These are phyloP conservation scores for Myripristis jacobus DNA, from an alignment of 2,797 vertebrate species.

Conservation along the genomic window DNA sequence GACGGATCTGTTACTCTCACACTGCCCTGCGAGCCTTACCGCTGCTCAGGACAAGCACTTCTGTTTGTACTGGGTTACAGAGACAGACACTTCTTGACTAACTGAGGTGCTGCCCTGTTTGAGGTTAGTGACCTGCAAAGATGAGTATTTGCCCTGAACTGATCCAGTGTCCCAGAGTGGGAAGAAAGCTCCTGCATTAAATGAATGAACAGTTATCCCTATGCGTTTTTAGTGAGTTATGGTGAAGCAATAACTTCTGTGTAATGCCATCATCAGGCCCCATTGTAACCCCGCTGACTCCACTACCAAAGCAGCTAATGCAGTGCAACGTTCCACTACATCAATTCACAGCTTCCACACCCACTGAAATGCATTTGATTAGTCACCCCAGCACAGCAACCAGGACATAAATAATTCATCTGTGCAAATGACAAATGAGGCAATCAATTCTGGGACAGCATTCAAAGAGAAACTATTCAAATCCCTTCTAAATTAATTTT, in stretches of 20 bases:
- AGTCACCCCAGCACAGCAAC: slow-evolving; percentile 74
- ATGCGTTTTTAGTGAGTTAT: slow-evolving; percentile 11
- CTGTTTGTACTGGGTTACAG: slow-evolving; percentile 10
- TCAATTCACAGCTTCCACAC: slow-evolving; percentile 69
- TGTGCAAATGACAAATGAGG: slow-evolving; percentile 82
- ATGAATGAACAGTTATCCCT: neutral
- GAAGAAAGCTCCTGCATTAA: neutral
- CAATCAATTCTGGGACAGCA: slow-evolving; percentile 79
- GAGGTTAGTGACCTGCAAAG: slow-evolving; percentile 19
- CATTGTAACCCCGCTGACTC: slow-evolving; percentile 46
- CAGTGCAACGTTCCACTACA: slow-evolving; percentile 63
- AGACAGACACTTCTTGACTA: slow-evolving; percentile 2
- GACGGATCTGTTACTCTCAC: slow-evolving; percentile 6
- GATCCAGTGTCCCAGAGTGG: slow-evolving; percentile 6
- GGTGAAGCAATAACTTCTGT: slow-evolving; percentile 24
- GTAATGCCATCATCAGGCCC: slow-evolving; percentile 34
- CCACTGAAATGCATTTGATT: slow-evolving; percentile 79
- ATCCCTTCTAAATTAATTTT: slow-evolving; percentile 78
- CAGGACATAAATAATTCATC: slow-evolving; percentile 83
- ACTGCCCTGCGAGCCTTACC: neutral
- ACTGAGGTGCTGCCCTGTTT: slow-evolving; percentile 9
- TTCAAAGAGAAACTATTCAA: slow-evolving; percentile 79
- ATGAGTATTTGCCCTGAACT: slow-evolving; percentile 15
- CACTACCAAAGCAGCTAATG: slow-evolving; percentile 55
- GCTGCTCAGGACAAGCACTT: slow-evolving; percentile 2